A percentile compares a stretch with the other conserved stretches of the same genome.
phyloP scores from a whole-genome alignment of 2,113 vertebrate genomes.

The Chlorodrepanis virens region DNA sequence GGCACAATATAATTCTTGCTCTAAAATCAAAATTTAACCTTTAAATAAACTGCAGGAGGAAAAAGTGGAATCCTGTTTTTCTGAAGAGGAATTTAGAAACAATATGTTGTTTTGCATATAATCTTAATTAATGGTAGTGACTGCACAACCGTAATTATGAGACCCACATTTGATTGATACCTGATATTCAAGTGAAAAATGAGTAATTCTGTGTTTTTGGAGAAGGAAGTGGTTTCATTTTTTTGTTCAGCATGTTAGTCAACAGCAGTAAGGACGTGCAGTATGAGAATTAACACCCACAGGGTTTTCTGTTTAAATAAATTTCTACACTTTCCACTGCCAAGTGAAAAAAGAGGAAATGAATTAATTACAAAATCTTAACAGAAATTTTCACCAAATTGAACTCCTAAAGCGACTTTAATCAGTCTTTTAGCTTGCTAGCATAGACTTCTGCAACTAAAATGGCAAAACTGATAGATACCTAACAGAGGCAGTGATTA shows the following conservation, averaged over 20 bases:
- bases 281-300: background rate
- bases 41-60: background rate
- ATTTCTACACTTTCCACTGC: background rate
- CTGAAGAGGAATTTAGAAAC: background rate
- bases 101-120: background rate
- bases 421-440: background rate
- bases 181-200: conserved; percentile 33
- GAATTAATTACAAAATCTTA: background rate
- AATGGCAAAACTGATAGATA: background rate
- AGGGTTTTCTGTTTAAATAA: background rate
- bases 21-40: background rate
- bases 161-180: conserved; percentile 9
- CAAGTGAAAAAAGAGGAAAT: background rate
- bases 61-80: background rate
- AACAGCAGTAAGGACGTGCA: background rate
- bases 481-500: background rate
- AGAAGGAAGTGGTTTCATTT: background rate
- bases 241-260: background rate
- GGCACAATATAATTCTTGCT: background rate
- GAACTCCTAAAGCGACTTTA: background rate
- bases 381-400: background rate
- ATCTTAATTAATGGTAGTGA: conserved; percentile 18
- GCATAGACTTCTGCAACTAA: background rate
- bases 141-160: background rate
- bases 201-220: background rate